Conservation (phyloP, 53 echinoderm and acorn worm genomes). For the Arbacia lixula region DNA sequence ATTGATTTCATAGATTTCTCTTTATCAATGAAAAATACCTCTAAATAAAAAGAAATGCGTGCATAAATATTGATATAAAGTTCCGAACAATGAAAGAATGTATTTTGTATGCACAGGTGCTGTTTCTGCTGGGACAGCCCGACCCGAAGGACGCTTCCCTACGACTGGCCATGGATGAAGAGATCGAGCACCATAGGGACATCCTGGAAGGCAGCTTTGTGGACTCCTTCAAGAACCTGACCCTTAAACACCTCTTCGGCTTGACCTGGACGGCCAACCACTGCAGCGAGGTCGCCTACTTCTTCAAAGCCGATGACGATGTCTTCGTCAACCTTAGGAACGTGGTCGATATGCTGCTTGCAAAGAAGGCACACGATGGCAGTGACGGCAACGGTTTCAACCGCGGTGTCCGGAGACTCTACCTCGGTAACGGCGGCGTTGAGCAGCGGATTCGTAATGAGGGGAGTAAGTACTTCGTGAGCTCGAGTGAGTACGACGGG, state of each 20-base stretch:
- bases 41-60: too few relatives aligned
- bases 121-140: not conserved
- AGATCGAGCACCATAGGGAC: not conserved
- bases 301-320: constrained; percentile 38
- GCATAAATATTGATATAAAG: too few relatives aligned
- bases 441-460: not conserved
- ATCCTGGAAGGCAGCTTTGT: constrained; percentile 19
- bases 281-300: not conserved
- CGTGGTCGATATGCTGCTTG: not conserved
- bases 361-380: too few relatives aligned
- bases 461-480: not conserved
- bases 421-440: constrained; percentile 7
- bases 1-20: too few relatives aligned
- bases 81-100: too few relatives aligned
- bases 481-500: not conserved
- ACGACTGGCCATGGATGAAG: not conserved
- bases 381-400: not conserved
- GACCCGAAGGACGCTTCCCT: not conserved
- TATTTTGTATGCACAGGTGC: too few relatives aligned
- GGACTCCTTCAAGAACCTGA: constrained; percentile 34
- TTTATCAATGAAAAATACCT: too few relatives aligned
- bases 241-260: constrained; percentile 21
- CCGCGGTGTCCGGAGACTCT: not conserved
- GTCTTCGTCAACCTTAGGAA: constrained; percentile 14
- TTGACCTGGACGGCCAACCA: not conserved